Conservation (phyloP, 2,888 invertebrate species). For the Cephus spinipes region DNA sequence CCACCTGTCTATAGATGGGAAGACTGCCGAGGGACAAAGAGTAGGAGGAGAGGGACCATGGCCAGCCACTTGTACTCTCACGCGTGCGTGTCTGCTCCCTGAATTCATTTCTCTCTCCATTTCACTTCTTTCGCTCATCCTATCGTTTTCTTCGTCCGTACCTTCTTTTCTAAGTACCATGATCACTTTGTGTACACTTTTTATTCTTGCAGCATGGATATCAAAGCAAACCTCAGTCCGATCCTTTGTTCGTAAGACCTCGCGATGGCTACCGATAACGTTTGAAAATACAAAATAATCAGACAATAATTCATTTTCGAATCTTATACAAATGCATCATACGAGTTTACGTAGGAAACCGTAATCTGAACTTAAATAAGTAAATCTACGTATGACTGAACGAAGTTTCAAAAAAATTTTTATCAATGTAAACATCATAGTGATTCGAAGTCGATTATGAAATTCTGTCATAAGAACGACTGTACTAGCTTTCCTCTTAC, state of each 20-base stretch:
- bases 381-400: no score
- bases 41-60: conserved; percentile 9
- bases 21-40: not conserved
- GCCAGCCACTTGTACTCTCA: not conserved
- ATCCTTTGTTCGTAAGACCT: not conserved
- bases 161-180: not conserved
- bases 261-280: not conserved
- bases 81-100: not conserved
- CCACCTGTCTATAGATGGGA: conserved; percentile 53
- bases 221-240: not conserved
- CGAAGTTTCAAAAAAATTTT: not conserved
- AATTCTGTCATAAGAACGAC: not conserved
- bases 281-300: not conserved
- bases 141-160: not conserved
- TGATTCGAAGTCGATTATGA: not conserved
- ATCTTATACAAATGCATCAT: not conserved
- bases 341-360: not conserved
- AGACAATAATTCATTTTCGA: not conserved
- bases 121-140: not conserved
- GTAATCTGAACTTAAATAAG: no score
- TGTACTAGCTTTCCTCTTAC: not conserved
- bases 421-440: not conserved
- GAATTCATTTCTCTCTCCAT: conserved; percentile 1
- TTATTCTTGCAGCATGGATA: not conserved
- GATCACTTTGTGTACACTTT: not conserved